Evolutionary conservation across 2,113 vertebrate species (phyloP).

Genomic region (Oryzias javanicus): DNA sequence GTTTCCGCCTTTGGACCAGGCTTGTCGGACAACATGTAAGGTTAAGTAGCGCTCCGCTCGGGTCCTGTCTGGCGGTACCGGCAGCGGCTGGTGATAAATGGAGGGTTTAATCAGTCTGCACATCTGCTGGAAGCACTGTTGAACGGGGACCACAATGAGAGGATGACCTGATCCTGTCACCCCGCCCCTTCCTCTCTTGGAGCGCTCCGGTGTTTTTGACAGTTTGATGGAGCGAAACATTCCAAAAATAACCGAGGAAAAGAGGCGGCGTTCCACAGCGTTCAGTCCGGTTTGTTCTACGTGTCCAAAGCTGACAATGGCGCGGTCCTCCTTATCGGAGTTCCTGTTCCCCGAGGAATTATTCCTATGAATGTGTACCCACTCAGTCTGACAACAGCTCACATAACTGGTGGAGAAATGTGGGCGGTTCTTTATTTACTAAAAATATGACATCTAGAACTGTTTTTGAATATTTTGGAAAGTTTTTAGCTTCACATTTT

Average conservation of each 20-base stretch:
- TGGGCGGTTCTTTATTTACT: too few relatives aligned
- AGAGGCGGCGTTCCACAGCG: neutral
- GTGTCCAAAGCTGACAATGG: neutral
- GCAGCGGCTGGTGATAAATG: neutral
- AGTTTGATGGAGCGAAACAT: neutral
- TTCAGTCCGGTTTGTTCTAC: neutral
- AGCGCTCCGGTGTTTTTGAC: neutral
- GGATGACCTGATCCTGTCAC: slow-evolving; percentile 30
- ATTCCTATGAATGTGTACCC: too few relatives aligned
- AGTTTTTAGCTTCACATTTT: too few relatives aligned
- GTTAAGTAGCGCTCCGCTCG: too few relatives aligned
- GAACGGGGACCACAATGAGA: slow-evolving; percentile 37
- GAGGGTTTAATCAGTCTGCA: slow-evolving; percentile 21
- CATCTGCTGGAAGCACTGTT: slow-evolving; percentile 8
- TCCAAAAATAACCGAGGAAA: slow-evolving; percentile 38
- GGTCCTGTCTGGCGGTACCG: neutral
- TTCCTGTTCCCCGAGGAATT: neutral
- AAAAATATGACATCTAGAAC: too few relatives aligned
- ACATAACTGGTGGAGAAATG: too few relatives aligned
- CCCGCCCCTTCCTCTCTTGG: neutral
- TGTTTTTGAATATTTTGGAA: too few relatives aligned
- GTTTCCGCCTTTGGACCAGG: too few relatives aligned
- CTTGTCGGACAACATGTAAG: too few relatives aligned
- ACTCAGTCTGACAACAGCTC: too few relatives aligned
- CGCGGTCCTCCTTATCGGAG: neutral